Percentiles rank a stretch among this genome's conserved stretches.
These are phyloP conservation scores for Melanostoma mellinum DNA, from an alignment of 2,888 invertebrate genomes.

Conservation along the genomic window DNA sequence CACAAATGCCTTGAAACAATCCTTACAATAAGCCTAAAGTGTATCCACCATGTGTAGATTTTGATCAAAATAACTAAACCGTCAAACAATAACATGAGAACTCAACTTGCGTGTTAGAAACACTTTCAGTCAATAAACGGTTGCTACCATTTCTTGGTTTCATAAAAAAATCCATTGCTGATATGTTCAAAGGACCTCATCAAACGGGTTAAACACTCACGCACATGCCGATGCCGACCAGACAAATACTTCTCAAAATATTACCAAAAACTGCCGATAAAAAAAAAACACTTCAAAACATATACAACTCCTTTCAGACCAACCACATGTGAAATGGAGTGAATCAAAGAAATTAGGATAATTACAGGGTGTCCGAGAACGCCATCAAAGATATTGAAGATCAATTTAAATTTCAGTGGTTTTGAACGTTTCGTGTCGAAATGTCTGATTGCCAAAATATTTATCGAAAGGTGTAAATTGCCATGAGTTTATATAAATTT, in stretches of 20 bases:
- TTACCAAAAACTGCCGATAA: no score
- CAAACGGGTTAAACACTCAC: conserved; percentile 67
- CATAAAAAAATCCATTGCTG: conserved; percentile 34
- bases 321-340: conserved; percentile 50
- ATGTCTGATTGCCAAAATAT: conserved; percentile 46
- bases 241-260: neutral
- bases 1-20: neutral
- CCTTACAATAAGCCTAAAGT: conserved; percentile 14
- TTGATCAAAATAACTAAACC: no score
- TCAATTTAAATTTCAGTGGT: conserved; percentile 14
- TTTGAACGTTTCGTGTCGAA: conserved; percentile 48
- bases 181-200: conserved; percentile 61
- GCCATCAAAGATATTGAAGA: neutral
- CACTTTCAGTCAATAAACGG: conserved; percentile 53
- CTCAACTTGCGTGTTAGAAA: conserved; percentile 48
- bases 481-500: neutral
- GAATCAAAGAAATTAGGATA: conserved; percentile 58
- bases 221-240: conserved; percentile 41
- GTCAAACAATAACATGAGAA: neutral
- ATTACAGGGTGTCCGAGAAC: conserved; percentile 30
- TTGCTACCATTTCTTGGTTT: conserved; percentile 51
- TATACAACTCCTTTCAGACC: conserved; percentile 14
- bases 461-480: conserved; percentile 28
- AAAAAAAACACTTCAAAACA: no score
- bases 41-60: neutral